Conservation (phyloP, 2,113 vertebrate species). For the Coturnix japonica region DNA sequence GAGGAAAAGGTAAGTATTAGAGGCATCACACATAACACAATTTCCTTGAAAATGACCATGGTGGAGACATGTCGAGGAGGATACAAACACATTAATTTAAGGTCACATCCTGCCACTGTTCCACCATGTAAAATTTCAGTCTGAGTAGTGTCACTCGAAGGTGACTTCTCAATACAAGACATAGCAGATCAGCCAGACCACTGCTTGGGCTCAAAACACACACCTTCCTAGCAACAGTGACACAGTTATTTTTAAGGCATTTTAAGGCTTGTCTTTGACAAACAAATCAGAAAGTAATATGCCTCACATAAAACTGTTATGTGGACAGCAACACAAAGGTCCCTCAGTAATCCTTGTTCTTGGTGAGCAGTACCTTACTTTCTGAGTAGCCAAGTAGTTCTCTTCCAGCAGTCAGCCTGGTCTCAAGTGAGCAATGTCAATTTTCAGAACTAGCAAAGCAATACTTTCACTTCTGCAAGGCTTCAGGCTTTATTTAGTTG, state of each 20-base stretch:
- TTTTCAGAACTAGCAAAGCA: conserved; percentile 1
- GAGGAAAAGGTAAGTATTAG: not conserved
- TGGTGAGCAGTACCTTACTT: not conserved
- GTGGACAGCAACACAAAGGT: not conserved
- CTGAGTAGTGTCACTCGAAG: not conserved
- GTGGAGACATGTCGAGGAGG: not conserved
- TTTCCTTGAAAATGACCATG: conserved; percentile 7
- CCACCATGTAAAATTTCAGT: not conserved
- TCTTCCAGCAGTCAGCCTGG: not conserved
- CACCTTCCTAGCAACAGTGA: not conserved
- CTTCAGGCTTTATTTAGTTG: not conserved
- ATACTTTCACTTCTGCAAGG: not conserved
- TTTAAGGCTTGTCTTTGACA: not conserved
- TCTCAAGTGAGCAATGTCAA: not conserved
- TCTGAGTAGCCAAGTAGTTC: not conserved
- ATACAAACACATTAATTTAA: not conserved
- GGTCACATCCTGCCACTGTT: not conserved
- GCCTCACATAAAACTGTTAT: not conserved
- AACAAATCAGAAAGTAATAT: not conserved
- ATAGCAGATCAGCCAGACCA: not conserved
- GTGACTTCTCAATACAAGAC: not conserved
- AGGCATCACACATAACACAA: not conserved
- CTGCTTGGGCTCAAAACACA: not conserved
- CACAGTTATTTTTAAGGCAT: not conserved
- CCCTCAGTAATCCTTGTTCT: accelerated